Percentiles rank a stretch among this genome's conserved stretches.
phyloP scores from a whole-genome alignment of 2,888 invertebrate species.

The Ectemnius lituratus region DNA sequence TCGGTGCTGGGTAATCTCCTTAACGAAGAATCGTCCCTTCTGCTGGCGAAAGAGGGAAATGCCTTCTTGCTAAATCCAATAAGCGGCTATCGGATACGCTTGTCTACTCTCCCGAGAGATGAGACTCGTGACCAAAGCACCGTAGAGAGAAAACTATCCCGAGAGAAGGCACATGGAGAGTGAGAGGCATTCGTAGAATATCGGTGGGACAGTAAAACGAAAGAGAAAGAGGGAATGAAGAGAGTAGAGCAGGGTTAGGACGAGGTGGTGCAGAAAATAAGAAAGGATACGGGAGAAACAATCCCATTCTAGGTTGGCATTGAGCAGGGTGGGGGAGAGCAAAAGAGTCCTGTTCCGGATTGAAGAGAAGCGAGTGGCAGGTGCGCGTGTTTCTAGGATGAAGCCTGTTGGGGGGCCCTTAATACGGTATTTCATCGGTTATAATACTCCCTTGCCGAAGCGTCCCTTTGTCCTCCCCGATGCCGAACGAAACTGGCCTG shows the following conservation, averaged over 20 bases:
- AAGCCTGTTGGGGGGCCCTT: conserved; percentile 53
- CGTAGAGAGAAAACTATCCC: conserved; percentile 7
- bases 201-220: background rate
- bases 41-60: conserved; percentile 24
- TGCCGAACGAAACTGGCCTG: conserved; percentile 22
- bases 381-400: conserved; percentile 57
- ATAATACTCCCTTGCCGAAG: conserved; percentile 55
- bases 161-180: too few species aligned
- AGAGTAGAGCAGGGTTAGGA: background rate
- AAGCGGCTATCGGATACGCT: conserved; percentile 64
- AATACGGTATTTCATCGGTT: conserved; percentile 71
- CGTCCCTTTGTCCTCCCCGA: conserved; percentile 37
- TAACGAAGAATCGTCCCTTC: conserved; percentile 58
- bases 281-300: conserved; percentile 48
- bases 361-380: conserved; percentile 55
- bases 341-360: conserved; percentile 35
- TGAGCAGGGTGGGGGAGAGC: conserved; percentile 18
- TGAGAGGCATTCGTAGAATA: too few species aligned
- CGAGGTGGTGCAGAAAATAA: conserved; percentile 12
- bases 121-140: conserved; percentile 58
- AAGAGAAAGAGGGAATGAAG: background rate
- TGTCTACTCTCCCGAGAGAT: conserved; percentile 63
- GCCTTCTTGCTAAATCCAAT: conserved; percentile 59
- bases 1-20: conserved; percentile 53
- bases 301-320: conserved; percentile 41